Conservation (phyloP, 2,113 vertebrate genomes). For the Aegotheles bennettii region DNA sequence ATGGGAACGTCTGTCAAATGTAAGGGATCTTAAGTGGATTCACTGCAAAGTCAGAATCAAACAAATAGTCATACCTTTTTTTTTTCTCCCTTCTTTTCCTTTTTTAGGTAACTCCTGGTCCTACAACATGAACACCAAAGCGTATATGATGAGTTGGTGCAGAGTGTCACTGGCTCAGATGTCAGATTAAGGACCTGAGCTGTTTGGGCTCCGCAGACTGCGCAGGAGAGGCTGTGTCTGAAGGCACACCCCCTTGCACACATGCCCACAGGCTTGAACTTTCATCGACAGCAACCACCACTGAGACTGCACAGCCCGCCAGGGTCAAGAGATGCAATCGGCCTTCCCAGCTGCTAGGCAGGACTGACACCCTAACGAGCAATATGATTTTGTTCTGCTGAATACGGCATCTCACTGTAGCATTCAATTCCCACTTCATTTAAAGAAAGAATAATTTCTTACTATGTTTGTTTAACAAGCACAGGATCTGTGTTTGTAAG, state of each 20-base stretch:
- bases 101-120: not conserved
- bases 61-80: rapidly evolving
- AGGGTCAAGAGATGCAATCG: too few species aligned
- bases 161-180: not conserved
- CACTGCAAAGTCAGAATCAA: not conserved
- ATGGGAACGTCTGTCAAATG: not conserved
- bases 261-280: rapidly evolving
- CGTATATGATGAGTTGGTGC: not conserved
- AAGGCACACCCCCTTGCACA: too few species aligned
- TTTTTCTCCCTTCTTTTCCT: not conserved
- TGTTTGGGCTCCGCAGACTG: not conserved
- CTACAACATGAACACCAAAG: not conserved
- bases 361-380: not conserved
- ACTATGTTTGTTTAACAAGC: not conserved
- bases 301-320: rapidly evolving
- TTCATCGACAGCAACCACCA: rapidly evolving
- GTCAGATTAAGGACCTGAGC: not conserved
- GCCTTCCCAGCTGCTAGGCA: not conserved
- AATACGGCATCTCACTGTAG: not conserved
- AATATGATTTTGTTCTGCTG: not conserved
- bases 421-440: not conserved
- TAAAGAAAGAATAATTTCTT: not conserved
- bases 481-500: not conserved
- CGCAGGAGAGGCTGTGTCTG: not conserved
- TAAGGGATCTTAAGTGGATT: not conserved